Evolutionary conservation across 2,888 invertebrate genomes (phyloP), one percentile per base, ranked within the genome.

Genomic region (Caprella mutica): DNA sequence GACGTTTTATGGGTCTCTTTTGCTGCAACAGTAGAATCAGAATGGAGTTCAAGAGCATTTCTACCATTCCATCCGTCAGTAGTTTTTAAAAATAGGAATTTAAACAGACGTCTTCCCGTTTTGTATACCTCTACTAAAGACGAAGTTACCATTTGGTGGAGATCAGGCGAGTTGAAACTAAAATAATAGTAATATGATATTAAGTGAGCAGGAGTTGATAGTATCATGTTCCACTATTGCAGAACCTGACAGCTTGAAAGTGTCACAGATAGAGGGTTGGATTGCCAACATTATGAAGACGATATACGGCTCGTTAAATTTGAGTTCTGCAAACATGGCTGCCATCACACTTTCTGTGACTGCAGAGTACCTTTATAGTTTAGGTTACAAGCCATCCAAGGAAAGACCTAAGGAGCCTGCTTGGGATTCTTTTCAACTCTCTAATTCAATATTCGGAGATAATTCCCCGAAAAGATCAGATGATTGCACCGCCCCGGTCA

Each of bases 21-120:
- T 63, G 73, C 73, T 12, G 72, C 72, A 5, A 70, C 71, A 35
- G 70, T 73, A 27, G 73, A 73, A 65, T 71, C 71, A 4, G 68
- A 68, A 23, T 66, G 66, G 55, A 68, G 68, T 26, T 42, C 48
- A 1, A 69, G 68, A 6, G 66, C 67, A 33, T 72, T 71, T 61
- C 69, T 73, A 24, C 68, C 67, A 21, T 69, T 69, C 29, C 64
- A 69, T 54, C 73, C 73, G 8, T 69, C 70, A 48, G 65, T 64
- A 24, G 67, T 72, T 39, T 67, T 73, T 56, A 65, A 65, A 27
- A 61, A 68, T 46, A 71, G 70, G 21, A 60, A 67, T 29, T 70
- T 71, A 57, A 61, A 66, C 26, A 48, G 19, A 14, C 66, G 67
- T 17, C 69, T 70, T 29, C 70, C 71, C 5, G 67, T 71, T 38